Conservation (phyloP, 2,797 vertebrate species). For the Lepilemur septentrionalis region DNA sequence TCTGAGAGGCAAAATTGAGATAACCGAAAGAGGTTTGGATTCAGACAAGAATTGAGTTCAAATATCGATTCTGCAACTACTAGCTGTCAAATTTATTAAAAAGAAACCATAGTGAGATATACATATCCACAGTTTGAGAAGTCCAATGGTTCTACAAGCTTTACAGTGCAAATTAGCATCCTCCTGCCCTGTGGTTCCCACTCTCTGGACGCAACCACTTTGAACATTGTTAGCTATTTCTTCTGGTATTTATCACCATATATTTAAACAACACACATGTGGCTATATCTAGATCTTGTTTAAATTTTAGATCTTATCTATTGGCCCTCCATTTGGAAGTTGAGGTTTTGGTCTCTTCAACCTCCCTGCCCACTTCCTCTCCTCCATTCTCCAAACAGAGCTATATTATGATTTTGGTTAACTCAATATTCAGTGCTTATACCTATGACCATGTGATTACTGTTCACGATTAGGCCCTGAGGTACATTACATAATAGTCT, state of each 20-base stretch:
- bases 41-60: not conserved
- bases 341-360: not conserved
- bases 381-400: not conserved
- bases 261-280: not conserved
- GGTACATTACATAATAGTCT: not conserved
- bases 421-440: not conserved
- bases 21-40: not conserved
- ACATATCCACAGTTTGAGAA: not conserved
- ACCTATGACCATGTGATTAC: not conserved
- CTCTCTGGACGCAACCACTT: not conserved
- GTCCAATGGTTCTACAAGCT: not conserved
- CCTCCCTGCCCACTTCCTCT: not conserved
- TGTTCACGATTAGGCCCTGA: not conserved
- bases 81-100: not conserved
- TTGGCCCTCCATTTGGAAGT: not conserved
- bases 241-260: not conserved
- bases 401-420: not conserved
- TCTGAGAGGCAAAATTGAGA: not conserved
- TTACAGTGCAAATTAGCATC: not conserved
- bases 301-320: not conserved
- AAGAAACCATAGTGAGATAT: not conserved
- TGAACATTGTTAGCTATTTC: not conserved
- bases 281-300: not conserved
- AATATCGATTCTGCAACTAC: not conserved
- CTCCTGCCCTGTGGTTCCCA: not conserved